These are phyloP conservation scores for Aricia agestis DNA, from an alignment of 1,140 invertebrate species.

Conservation along the genomic window DNA sequence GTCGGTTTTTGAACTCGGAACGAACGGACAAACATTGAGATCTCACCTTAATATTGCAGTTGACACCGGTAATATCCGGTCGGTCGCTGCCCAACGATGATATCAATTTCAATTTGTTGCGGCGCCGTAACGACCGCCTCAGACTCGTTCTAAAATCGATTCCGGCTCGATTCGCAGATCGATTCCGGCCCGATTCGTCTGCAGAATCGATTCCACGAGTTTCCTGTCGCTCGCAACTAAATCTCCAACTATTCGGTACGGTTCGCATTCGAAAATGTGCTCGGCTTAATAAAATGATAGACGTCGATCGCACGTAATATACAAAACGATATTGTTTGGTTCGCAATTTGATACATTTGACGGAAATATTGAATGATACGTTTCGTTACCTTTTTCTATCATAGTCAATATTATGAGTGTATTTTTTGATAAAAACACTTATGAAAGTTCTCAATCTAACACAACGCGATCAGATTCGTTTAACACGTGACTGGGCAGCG, in stretches of 20 bases:
- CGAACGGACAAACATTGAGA: not conserved
- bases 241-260: conserved; percentile 42
- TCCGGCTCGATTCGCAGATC: conserved; percentile 59
- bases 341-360: conserved; percentile 11
- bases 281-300: conserved; percentile 12
- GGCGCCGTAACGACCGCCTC: conserved; percentile 57
- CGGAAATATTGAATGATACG: not conserved
- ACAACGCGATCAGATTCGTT: conserved; percentile 69
- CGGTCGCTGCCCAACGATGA: conserved; percentile 59
- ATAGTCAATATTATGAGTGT: too few species aligned
- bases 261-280: conserved; percentile 14
- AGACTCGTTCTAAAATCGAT: conserved; percentile 64
- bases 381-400: conserved; percentile 22
- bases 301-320: not conserved
- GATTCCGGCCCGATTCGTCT: conserved; percentile 58
- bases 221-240: conserved; percentile 67
- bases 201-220: conserved; percentile 68
- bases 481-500: conserved; percentile 69
- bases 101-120: conserved; percentile 75
- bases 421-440: conserved; percentile 29
- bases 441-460: conserved; percentile 45
- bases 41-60: conserved; percentile 41
- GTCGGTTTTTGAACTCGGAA: not conserved
- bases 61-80: conserved; percentile 72
- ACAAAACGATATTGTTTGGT: conserved; percentile 3